These are phyloP conservation scores for Streblospio benedicti DNA, from an alignment of 1,140 invertebrate genomes.

Conservation along the genomic window DNA sequence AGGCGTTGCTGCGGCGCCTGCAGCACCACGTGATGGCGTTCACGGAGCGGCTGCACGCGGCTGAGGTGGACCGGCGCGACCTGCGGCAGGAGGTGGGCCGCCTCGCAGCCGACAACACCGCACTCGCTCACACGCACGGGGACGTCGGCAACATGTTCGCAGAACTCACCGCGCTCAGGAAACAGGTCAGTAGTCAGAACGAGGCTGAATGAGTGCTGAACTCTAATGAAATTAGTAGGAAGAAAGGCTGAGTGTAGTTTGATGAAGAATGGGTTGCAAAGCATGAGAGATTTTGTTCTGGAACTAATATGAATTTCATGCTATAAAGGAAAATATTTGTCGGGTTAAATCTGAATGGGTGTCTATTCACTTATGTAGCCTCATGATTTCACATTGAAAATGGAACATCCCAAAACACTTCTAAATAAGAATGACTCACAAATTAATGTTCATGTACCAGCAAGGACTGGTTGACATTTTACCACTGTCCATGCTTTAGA, in stretches of 20 bases:
- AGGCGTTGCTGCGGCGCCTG: too few species aligned
- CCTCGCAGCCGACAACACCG: not conserved
- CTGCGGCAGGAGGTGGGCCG: not conserved
- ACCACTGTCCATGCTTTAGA: not conserved
- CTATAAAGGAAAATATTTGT: not conserved
- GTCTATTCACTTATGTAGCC: not conserved
- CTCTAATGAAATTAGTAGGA: not conserved
- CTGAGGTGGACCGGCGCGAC: conserved; percentile 30
- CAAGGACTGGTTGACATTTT: not conserved
- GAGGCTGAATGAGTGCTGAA: not conserved
- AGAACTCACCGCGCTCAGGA: not conserved
- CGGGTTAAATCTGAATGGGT: not conserved
- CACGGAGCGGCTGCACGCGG: conserved; percentile 35
- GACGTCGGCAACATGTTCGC: not conserved
- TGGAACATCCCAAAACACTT: not conserved
- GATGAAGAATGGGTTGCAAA: too few species aligned
- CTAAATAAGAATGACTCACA: not conserved
- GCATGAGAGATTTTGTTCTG: not conserved
- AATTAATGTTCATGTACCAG: not conserved
- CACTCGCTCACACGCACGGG: not conserved
- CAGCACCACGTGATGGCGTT: conserved; percentile 39
- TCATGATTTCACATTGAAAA: not conserved
- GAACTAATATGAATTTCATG: not conserved
- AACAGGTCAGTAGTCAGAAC: conserved; percentile 7
- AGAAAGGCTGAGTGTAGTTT: not conserved